Evolutionary conservation across 2,113 vertebrate genomes (phyloP).

Genomic region (Sprattus sprattus): DNA sequence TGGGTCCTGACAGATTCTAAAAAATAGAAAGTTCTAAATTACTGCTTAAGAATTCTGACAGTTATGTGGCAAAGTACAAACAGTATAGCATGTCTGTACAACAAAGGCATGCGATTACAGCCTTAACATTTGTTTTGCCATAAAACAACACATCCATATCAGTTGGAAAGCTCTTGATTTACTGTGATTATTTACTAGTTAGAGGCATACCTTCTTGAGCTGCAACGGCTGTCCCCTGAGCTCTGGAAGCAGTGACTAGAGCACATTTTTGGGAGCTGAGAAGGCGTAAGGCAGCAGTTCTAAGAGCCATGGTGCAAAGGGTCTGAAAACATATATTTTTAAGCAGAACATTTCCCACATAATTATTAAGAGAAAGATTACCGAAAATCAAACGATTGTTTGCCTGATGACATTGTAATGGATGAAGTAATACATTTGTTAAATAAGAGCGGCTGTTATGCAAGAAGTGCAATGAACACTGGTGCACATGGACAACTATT

Average conservation of each 20-base stretch:
- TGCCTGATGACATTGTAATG: no score
- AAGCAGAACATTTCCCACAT: background rate
- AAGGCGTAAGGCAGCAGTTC: conserved; percentile 54
- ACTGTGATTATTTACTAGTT: background rate
- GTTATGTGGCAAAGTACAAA: background rate
- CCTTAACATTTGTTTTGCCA: no score
- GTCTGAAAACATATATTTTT: background rate
- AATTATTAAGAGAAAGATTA: no score
- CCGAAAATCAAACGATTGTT: no score
- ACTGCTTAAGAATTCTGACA: background rate
- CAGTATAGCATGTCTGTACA: background rate
- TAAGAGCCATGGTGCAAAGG: conserved; percentile 65
- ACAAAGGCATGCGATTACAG: background rate
- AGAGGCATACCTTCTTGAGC: conserved; percentile 46
- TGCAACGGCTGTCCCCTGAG: conserved; percentile 61
- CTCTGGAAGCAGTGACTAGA: conserved; percentile 49
- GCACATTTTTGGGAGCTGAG: conserved; percentile 56
- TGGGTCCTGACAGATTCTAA: conserved; percentile 52
- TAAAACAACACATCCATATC: background rate
- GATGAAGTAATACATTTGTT: no score
- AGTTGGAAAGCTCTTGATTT: background rate
- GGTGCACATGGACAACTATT: no score
- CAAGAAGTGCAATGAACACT: no score
- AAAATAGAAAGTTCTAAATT: background rate
- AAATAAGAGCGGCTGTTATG: no score